Evolutionary conservation across 1,140 invertebrate species (phyloP), one percentile per base, ranked within the genome.

Genomic region (Berghia stephanieae): DNA sequence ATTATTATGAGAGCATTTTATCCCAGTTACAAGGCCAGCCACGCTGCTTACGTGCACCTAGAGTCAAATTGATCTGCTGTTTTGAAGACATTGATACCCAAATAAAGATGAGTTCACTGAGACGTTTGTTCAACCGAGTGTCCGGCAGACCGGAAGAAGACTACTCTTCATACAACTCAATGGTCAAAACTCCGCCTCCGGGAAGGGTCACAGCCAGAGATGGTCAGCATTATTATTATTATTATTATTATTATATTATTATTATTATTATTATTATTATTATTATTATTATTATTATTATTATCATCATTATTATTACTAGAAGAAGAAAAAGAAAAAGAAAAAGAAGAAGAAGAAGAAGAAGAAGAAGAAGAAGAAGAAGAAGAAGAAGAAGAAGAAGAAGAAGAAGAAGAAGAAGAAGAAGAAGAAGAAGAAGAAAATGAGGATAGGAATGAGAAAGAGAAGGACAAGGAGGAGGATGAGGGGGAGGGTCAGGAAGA

Each of bases 191-290:
- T 8, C 73, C 73, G 10, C 66, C 68, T 36, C 49, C 74, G 2
- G 78, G 78, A 4, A 36, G 55, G 21, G 74, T 79, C 4, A 79
- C 78, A 27, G 78, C 76, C 27, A 67, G 4, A 42, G 66, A 79
- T 27, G 78, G 78, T 79, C 38, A 38, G 78, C 40, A 36, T 13
- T 43, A 44, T 16, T 31, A 31, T 27, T 42, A 13, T 38, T n/a
- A 16, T n/a, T n/a, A 27, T 3, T 21, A 4, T 18, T 8, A 40
- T 16, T n/a, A 4, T 13, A 6, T 38, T n/a, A 4, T 18, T 24
- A 3, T 27, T 38, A 21, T 6, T 5, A 38, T 27, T n/a, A 36
- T 38, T 40, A 40, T 63, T 63, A 40, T 38, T 40, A 3, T 3
- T 8, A 5, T 55, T 60, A 31, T 46, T 34, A 24, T 66, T 44